phyloP scores from a whole-genome alignment of 2,113 vertebrate genomes.

The Stercorarius parasiticus region DNA sequence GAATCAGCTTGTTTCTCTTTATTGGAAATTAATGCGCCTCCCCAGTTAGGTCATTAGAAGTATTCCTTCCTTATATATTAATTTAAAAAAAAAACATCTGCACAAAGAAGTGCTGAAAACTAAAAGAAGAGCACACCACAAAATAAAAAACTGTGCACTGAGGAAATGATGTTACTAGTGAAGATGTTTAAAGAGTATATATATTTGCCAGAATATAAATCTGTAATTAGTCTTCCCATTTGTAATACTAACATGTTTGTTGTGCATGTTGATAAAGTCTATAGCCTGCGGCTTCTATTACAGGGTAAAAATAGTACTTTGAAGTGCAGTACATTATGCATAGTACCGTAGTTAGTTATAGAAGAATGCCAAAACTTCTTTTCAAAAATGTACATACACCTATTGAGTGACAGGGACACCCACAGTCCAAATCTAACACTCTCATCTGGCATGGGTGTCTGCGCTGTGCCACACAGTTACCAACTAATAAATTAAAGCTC shows the following conservation, averaged over 20 bases:
- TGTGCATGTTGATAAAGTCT: conserved; percentile 25
- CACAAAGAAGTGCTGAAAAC: neutral
- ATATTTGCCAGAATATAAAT: conserved; percentile 32
- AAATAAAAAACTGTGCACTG: neutral
- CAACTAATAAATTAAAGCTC: neutral
- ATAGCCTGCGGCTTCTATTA: conserved; percentile 37
- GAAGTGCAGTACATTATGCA: neutral
- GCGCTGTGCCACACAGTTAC: neutral
- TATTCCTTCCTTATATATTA: neutral
- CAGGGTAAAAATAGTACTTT: conserved; percentile 11
- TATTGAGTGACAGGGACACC: neutral
- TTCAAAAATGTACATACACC: neutral
- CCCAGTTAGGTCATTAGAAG: neutral
- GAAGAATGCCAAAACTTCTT: neutral
- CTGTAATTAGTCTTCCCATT: conserved; percentile 61
- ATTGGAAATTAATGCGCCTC: neutral
- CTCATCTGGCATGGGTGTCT: neutral
- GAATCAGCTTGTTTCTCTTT: neutral
- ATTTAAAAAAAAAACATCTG: neutral
- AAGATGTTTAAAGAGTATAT: conserved; percentile 40
- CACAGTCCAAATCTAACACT: neutral
- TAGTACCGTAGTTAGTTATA: neutral
- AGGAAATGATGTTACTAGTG: conserved; percentile 16
- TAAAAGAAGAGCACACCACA: neutral
- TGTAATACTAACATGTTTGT: conserved; percentile 29